A percentile compares a stretch with the other conserved stretches of the same genome.
Conservation (phyloP, 2,113 vertebrate genomes). For the Lophius piscatorius region DNA sequence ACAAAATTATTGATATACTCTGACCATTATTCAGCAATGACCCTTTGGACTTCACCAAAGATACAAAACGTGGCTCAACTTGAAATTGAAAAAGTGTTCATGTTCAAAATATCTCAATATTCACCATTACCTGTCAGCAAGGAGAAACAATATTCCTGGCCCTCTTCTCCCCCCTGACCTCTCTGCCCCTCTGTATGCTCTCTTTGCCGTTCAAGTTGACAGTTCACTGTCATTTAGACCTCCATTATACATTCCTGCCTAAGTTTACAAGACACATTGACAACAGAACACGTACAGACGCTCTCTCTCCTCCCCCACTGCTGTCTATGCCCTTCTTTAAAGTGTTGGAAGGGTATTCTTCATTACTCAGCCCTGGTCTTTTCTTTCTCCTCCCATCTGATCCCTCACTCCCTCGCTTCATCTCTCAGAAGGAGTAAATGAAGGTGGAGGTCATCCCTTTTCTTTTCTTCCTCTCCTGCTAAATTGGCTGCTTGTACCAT, state of each 20-base stretch:
- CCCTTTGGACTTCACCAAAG: slow-evolving; percentile 60
- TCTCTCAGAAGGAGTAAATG: slow-evolving; percentile 73
- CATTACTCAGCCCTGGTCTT: slow-evolving; percentile 73
- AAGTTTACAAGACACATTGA: slow-evolving; percentile 76
- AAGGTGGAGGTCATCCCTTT: slow-evolving; percentile 78
- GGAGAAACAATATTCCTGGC: slow-evolving; percentile 24
- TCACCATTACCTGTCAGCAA: slow-evolving; percentile 26
- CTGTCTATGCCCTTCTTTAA: slow-evolving; percentile 62
- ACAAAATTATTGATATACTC: slow-evolving; percentile 29
- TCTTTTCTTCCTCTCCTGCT: slow-evolving; percentile 72
- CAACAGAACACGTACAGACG: slow-evolving; percentile 64
- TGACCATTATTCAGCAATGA: slow-evolving; percentile 21
- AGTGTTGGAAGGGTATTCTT: slow-evolving; percentile 74
- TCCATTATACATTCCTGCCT: slow-evolving; percentile 73
- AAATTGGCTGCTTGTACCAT: slow-evolving; percentile 81
- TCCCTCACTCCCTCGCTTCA: slow-evolving; percentile 60
- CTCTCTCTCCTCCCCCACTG: slow-evolving; percentile 48
- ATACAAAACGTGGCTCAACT: slow-evolving; percentile 75
- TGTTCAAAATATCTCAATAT: slow-evolving; percentile 36
- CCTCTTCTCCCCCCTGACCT: slow-evolving; percentile 57
- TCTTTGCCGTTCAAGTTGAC: slow-evolving; percentile 63
- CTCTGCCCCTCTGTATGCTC: slow-evolving; percentile 42
- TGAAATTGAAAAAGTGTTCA: slow-evolving; percentile 2
- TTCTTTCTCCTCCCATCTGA: slow-evolving; percentile 70
- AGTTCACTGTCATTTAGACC: slow-evolving; percentile 74